These are phyloP conservation scores for Portevinia maculata DNA, from an alignment of 2,888 invertebrate species.

Conservation along the genomic window DNA sequence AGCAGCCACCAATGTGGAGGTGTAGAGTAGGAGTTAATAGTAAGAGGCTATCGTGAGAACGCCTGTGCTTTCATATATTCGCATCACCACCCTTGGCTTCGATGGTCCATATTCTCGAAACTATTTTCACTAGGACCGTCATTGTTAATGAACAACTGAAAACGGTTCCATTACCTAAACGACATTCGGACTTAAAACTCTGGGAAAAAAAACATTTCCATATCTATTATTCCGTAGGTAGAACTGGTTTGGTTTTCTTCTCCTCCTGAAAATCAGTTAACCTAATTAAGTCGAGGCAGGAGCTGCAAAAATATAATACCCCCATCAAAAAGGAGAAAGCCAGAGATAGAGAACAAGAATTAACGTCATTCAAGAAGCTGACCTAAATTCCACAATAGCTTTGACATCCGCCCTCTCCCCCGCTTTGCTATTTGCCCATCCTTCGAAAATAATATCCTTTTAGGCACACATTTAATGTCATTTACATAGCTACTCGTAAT, in stretches of 20 bases:
- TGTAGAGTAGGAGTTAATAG: too few species aligned
- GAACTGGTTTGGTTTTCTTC: conserved; percentile 24
- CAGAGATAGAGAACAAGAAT: background rate
- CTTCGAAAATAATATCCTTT: conserved; percentile 33
- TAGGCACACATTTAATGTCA: conserved; percentile 35
- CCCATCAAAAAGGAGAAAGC: background rate
- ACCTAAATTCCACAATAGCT: conserved; percentile 21
- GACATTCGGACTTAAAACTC: background rate
- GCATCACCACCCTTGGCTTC: background rate
- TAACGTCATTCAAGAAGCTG: conserved; percentile 25
- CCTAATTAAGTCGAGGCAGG: conserved; percentile 40
- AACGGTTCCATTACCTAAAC: background rate
- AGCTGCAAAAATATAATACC: background rate
- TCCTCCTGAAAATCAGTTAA: conserved; percentile 18
- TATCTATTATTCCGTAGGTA: conserved; percentile 26
- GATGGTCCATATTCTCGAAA: background rate
- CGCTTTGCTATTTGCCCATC: conserved; percentile 4
- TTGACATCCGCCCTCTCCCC: background rate
- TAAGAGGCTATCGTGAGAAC: too few species aligned
- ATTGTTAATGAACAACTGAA: conserved; percentile 22
- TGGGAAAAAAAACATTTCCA: conserved; percentile 13
- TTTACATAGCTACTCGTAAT: conserved; percentile 44
- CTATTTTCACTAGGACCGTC: background rate
- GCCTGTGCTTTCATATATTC: too few species aligned
- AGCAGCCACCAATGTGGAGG: too few species aligned